Evolutionary conservation across 1,140 invertebrate species (phyloP), one percentile per base, ranked within the genome.

Genomic region (Bombus picipes): DNA sequence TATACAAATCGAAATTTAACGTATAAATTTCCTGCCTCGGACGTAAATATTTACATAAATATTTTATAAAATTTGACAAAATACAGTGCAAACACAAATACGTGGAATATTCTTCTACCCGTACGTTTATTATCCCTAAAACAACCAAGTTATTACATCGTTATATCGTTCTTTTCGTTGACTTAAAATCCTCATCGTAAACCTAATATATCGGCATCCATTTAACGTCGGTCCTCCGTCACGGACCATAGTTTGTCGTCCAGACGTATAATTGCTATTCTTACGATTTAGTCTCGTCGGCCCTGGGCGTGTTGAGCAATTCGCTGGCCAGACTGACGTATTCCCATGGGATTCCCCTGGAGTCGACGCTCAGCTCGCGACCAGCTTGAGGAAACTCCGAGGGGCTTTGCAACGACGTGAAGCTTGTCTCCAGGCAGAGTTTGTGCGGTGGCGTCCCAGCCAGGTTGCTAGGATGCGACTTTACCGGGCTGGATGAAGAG

Each of bases 361-460:
- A 95, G 85, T 95, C 94, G 57, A 94, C 90, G 89, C 95, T 95
- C 59, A 94, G 91, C 77, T 95, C 94, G 10, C 94, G 91, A 15
- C 94, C 93, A 68, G 92, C 92, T 47, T 92, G 94, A 2, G 94
- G 94, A 47, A 94, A 91, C 77, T 95, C 94, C 34, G 94, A 94
- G 0, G 96, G 96, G 88, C 95, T 96, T 81, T 96, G 96, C 10
- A 97, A 92, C 75, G 96, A 97, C 6, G 97, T 97, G 93, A 98
- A 98, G 89, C 97, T 97, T 2, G 97, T 98, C 93, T 98, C 97
- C 77, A 98, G 94, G 88, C 96, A 97, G 25, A 97, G 93, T 81
- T 96, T 95, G 84, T 96, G 96, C 85, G 95, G 96, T 75, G 95
- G 96, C 82, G 94, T 96, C 73, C 94, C 95, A 83, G 94, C 94